These are phyloP conservation scores for Amiota minor DNA, from an alignment of 2,888 invertebrate genomes.

Conservation along the genomic window DNA sequence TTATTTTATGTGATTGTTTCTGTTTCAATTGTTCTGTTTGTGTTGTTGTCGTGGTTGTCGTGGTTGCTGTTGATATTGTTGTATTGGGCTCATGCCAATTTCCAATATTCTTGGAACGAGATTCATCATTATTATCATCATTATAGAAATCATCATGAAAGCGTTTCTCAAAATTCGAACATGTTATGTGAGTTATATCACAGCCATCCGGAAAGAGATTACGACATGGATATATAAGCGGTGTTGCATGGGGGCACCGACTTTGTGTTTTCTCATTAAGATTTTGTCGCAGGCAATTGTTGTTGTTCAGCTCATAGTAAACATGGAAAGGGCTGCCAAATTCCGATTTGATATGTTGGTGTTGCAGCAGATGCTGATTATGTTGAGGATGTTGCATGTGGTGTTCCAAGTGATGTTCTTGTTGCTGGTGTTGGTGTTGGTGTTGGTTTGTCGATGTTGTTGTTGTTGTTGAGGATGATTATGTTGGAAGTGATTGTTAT, in stretches of 20 bases:
- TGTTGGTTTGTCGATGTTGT: slow-evolving; percentile 37
- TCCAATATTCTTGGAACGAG: neutral
- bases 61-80: slow-evolving; percentile 47
- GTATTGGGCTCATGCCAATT: slow-evolving; percentile 13
- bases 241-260: slow-evolving; percentile 32
- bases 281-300: slow-evolving; percentile 59
- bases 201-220: slow-evolving; percentile 69
- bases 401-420: slow-evolving; percentile 31
- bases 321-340: slow-evolving; percentile 40
- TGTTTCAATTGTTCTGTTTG: neutral
- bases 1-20: neutral
- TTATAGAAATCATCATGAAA: neutral
- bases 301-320: slow-evolving; percentile 65
- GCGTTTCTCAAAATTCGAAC: slow-evolving; percentile 40
- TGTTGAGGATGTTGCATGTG: slow-evolving; percentile 31
- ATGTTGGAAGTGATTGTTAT: slow-evolving; percentile 22
- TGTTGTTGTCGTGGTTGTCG: slow-evolving; percentile 19
- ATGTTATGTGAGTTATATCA: slow-evolving; percentile 62
- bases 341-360: slow-evolving; percentile 59
- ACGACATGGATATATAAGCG: slow-evolving; percentile 67
- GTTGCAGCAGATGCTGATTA: slow-evolving; percentile 34
- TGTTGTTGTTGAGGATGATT: slow-evolving; percentile 31
- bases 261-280: slow-evolving; percentile 43
- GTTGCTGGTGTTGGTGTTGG: slow-evolving; percentile 18
- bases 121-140: neutral